Evolutionary conservation across 2,888 invertebrate genomes (phyloP), one percentile per base, ranked within the genome.

Genomic region (Tricholauxania praeusta): DNA sequence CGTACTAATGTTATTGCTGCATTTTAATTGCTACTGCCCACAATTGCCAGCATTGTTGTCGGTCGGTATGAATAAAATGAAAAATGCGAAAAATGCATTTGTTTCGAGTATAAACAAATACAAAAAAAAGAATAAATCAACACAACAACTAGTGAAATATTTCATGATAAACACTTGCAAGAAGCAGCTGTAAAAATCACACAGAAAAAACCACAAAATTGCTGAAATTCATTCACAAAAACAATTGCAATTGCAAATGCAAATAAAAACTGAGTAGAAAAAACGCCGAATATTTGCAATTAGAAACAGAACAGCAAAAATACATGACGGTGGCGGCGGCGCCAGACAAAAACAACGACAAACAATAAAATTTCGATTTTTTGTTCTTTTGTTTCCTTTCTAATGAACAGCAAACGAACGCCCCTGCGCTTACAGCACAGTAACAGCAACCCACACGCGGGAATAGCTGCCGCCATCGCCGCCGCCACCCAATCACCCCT

Each of bases 191-290:
- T 63, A 53, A 52, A 55, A 63, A 53, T 22, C 51, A 14, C 12
- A 62, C 17, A 60, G 51, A 59, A 60, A 17, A 51, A 39, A 52
- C n/a, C 48, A 51, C 52, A 53, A 70, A 39, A 63, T 53, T 52
- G 52, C 63, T 70, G 52, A 70, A 63, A 70, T 70, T 70, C 70
- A 70, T 70, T 70, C 63, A 70, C 63, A 70, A 70, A 62, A 70
- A 70, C 51, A 63, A 53, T 52, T 28, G 28, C 51, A 63, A 53
- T 52, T 28, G 28, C 28, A 28, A 63, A 62, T 19, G 53, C 62
- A 15, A 53, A 53, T 39, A 39, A 2, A 39, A 39, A 39, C 10
- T 48, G 32, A 69, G 59, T 15, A 1, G n/a, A 19, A 28, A 47
- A 49, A 49, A 68, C 7, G 14, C 55, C 10, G 17, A 67, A 48